phyloP scores from a whole-genome alignment of 2,797 vertebrate species.

The Parauchenoglanis punctatus region DNA sequence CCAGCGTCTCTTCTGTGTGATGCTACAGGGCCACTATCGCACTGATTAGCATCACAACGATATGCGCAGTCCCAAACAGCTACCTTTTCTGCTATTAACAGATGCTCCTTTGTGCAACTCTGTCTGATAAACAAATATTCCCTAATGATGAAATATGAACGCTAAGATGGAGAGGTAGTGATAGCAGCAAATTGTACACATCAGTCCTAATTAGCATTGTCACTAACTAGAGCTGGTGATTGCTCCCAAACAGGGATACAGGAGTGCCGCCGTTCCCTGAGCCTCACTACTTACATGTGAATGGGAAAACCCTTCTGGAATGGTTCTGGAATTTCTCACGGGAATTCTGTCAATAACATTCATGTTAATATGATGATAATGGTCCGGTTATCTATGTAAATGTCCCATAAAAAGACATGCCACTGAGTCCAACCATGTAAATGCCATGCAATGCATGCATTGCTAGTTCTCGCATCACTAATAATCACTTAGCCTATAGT shows the following conservation, averaged over 20 bases:
- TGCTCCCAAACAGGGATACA: conserved; percentile 35
- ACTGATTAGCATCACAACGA: conserved; percentile 50
- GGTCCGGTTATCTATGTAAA: conserved; percentile 46
- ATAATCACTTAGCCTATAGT: not conserved
- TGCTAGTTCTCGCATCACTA: not conserved
- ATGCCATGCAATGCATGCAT: conserved; percentile 3
- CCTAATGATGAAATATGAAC: conserved; percentile 52
- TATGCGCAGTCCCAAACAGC: conserved; percentile 23
- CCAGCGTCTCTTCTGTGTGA: conserved; percentile 14
- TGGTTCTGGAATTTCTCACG: not conserved
- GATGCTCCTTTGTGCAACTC: conserved; percentile 41
- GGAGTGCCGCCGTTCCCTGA: conserved; percentile 13
- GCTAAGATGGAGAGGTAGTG: conserved; percentile 20
- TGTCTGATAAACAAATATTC: conserved; percentile 55
- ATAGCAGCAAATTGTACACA: conserved; percentile 36
- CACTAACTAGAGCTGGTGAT: conserved; percentile 39
- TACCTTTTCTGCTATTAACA: conserved; percentile 42
- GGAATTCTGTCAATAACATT: conserved; percentile 17
- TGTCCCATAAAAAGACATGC: conserved; percentile 27
- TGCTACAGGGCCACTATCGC: conserved; percentile 17
- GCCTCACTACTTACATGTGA: conserved; percentile 7
- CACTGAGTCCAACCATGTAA: not conserved
- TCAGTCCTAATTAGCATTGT: conserved; percentile 49
- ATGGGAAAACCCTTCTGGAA: conserved; percentile 12
- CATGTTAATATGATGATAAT: conserved; percentile 38